Conservation (phyloP, 2,797 vertebrate genomes). For the Aulostomus chinensis region DNA sequence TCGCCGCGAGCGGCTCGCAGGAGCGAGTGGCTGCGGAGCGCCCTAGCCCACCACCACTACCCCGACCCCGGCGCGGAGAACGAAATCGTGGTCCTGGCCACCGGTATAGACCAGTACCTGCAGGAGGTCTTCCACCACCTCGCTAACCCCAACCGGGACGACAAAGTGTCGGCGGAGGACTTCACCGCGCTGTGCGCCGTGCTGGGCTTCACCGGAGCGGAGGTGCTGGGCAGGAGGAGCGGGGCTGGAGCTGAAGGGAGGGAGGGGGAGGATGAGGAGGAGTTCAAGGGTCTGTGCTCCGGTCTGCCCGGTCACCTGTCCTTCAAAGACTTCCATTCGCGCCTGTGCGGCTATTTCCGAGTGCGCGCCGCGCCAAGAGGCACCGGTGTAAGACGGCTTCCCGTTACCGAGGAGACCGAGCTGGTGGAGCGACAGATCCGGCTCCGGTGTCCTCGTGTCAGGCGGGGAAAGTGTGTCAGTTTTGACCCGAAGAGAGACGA, state of each 20-base stretch:
- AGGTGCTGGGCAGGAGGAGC: not conserved
- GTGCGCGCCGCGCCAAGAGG: constrained; percentile 41
- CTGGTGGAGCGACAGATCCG: constrained; percentile 79
- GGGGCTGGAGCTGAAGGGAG: not conserved
- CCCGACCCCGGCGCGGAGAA: constrained; percentile 70
- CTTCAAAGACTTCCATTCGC: constrained; percentile 81
- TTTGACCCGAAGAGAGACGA: constrained; percentile 68
- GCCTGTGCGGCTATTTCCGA: constrained; percentile 79
- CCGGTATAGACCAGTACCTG: constrained; percentile 82
- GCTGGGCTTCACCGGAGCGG: constrained; percentile 57
- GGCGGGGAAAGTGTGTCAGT: constrained; percentile 77
- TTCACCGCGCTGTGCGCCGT: constrained; percentile 75
- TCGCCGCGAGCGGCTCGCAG: constrained; percentile 65
- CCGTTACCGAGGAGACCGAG: constrained; percentile 76
- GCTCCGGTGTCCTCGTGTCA: constrained; percentile 73
- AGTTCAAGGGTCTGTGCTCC: constrained; percentile 47
- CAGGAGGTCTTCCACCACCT: constrained; percentile 85
- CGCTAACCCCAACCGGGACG: constrained; percentile 58
- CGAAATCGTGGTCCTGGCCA: constrained; percentile 81
- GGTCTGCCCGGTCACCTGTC: constrained; percentile 61
- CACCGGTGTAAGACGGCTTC: constrained; percentile 54
- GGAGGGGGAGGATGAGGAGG: constrained; percentile 28
- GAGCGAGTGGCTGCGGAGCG: constrained; percentile 79
- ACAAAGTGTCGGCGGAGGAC: constrained; percentile 74
- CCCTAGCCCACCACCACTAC: constrained; percentile 74